Evolutionary conservation across 1,140 invertebrate genomes (phyloP).

Genomic region (Metopolophium dirhodum): DNA sequence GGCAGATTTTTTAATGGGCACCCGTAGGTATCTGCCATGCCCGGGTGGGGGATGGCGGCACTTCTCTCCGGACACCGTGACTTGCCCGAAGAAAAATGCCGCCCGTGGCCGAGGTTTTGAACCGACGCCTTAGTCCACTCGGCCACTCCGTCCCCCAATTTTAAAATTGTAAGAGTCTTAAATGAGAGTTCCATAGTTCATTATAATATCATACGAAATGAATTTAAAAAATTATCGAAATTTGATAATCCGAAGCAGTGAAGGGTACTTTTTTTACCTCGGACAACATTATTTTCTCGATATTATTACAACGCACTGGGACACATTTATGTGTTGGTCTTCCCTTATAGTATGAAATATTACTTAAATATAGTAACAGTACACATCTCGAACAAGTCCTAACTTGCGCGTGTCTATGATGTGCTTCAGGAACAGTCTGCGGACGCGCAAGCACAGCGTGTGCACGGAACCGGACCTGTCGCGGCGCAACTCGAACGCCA

Average conservation of each 20-base stretch:
- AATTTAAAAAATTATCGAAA: background rate
- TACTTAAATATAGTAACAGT: too few relatives aligned
- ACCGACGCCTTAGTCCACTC: too few relatives aligned
- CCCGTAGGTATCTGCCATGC: too few relatives aligned
- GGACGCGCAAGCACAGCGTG: conserved; percentile 68
- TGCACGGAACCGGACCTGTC: conserved; percentile 61
- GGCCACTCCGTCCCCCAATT: too few relatives aligned
- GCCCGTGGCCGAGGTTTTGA: too few relatives aligned
- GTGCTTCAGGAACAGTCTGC: conserved; percentile 64
- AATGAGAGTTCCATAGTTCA: background rate
- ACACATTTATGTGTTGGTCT: background rate
- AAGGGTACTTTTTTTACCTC: background rate
- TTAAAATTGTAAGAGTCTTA: too few relatives aligned
- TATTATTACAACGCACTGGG: too few relatives aligned
- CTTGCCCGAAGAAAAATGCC: too few relatives aligned
- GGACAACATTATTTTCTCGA: background rate
- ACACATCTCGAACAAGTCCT: background rate
- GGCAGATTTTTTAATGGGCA: too few relatives aligned
- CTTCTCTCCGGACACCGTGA: too few relatives aligned
- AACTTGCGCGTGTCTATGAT: background rate
- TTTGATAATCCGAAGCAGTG: background rate
- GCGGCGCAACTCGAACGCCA: conserved; percentile 59
- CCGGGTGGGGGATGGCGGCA: too few relatives aligned
- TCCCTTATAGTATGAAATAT: background rate
- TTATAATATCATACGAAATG: background rate